Percentiles rank a stretch among this genome's conserved stretches.
phyloP scores from a whole-genome alignment of 2,113 vertebrate species.

The Shinisaurus crocodilurus region DNA sequence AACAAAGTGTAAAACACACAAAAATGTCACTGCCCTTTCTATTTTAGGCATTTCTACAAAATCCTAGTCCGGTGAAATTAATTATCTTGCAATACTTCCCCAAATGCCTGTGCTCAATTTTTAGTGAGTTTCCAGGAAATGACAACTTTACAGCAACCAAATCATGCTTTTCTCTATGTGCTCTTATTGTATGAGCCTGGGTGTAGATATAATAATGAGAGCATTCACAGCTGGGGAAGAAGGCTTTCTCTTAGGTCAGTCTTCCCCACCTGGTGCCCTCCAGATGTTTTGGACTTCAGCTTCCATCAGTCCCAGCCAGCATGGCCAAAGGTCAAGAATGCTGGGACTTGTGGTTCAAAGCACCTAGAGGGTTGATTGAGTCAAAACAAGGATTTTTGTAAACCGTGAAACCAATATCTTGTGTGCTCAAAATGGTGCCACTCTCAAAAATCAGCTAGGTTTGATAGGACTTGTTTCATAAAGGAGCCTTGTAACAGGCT shows the following conservation, averaged over 20 bases:
- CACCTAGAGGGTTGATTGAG: no score
- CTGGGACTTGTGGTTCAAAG: no score
- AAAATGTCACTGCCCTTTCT: background rate
- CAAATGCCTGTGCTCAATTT: background rate
- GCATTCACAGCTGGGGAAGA: background rate
- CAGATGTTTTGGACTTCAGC: no score
- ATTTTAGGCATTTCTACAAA: background rate
- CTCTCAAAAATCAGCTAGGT: background rate
- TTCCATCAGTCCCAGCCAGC: no score
- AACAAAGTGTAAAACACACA: background rate
- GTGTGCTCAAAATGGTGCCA: background rate
- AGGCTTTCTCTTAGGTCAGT: background rate
- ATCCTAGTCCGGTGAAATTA: background rate
- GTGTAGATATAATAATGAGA: background rate
- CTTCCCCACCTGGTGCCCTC: no score
- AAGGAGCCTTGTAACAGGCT: background rate
- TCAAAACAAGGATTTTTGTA: background rate
- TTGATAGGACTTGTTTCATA: background rate
- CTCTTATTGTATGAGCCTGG: background rate
- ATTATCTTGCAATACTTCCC: background rate
- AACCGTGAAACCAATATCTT: background rate
- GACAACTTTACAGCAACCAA: background rate
- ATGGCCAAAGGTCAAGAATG: no score
- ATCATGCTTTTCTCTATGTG: background rate
- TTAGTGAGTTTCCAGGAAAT: background rate